A percentile compares a stretch with the other conserved stretches of the same genome.
phyloP scores from a whole-genome alignment of 1,140 invertebrate genomes.

The Rhopalosiphum maidis region DNA sequence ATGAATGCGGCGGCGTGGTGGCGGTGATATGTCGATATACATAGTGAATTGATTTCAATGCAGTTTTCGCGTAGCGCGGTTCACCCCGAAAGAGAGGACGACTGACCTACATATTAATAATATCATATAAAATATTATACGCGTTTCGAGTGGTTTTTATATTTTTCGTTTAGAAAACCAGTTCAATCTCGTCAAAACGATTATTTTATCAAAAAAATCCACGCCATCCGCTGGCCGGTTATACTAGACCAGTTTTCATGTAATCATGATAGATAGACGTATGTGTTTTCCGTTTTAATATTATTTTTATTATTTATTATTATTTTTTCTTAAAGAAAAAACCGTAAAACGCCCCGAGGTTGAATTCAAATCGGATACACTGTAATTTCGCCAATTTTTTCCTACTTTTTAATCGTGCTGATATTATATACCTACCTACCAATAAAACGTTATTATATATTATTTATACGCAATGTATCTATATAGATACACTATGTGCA shows the following conservation, averaged over 20 bases:
- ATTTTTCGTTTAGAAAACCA: constrained; percentile 33
- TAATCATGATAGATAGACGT: neutral
- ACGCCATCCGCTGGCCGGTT: neutral
- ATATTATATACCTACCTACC: neutral
- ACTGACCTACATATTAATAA: constrained; percentile 35
- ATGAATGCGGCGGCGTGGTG: neutral
- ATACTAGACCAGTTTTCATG: constrained; percentile 35
- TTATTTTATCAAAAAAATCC: neutral
- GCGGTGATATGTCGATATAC: neutral
- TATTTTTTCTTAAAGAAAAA: neutral
- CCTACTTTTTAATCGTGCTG: neutral
- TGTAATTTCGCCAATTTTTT: constrained; percentile 38
- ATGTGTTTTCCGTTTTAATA: constrained; percentile 19
- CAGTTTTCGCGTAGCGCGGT: neutral
- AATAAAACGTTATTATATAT: neutral
- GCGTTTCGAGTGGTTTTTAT: neutral
- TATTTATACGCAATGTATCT: neutral
- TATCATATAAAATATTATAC: neutral
- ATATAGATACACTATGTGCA: neutral
- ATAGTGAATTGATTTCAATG: constrained; percentile 13
- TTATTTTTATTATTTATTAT: neutral
- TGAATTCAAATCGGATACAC: constrained; percentile 27
- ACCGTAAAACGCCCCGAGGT: constrained; percentile 27
- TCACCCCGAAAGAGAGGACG: neutral
- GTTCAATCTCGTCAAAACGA: constrained; percentile 25